Evolutionary conservation across 2,797 vertebrate genomes (phyloP), one percentile per base, ranked within the genome.

Genomic region (Epinephelus coioides): DNA sequence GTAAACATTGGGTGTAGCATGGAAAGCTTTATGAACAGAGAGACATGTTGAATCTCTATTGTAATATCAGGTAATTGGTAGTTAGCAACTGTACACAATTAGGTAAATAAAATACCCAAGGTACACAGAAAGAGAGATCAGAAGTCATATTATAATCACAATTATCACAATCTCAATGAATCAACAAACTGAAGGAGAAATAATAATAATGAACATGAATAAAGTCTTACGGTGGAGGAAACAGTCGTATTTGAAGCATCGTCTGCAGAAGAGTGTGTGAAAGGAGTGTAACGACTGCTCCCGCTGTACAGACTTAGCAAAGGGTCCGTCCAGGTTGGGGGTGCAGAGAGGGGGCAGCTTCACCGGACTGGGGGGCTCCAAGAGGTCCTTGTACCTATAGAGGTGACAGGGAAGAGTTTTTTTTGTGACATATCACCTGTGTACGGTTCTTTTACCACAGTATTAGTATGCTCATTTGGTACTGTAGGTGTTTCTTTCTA

Each of bases 181-280:
- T 27, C 7, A 49, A 34, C 8, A 67, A 59, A 64, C 12, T 27
- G 5, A 12, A 47, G 13, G 14, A 65, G 7, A 56, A 64, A 40
- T n/a, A 5, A 69, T 1, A 12, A 51, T 3, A 54, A 44, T 44
- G n/a, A 57, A 68, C 11, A 68, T 27, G 63, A 81, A 73, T 75
- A 0, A 14, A 61, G 76, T 2, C 27, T 92, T 93, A 95, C 94
- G 92, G 83, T 95, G 94, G 83, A 99, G 96, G 88, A 99, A 99
- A 86, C 98, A 99, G 96, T 99, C 98, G 21, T 99, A 99, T 90
- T 99, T 99, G 95, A 99, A 99, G 95, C 98, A 99, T 59, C 98
- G 98, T 21, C 97, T 96, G 93, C 98, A 99, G 94, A 99, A 99
- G 62, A 99, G 97, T 0, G 98, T 99, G 94, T 99, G 98, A 94